Conservation (phyloP, 2,797 vertebrate species). For the Megalops cyprinoides region DNA sequence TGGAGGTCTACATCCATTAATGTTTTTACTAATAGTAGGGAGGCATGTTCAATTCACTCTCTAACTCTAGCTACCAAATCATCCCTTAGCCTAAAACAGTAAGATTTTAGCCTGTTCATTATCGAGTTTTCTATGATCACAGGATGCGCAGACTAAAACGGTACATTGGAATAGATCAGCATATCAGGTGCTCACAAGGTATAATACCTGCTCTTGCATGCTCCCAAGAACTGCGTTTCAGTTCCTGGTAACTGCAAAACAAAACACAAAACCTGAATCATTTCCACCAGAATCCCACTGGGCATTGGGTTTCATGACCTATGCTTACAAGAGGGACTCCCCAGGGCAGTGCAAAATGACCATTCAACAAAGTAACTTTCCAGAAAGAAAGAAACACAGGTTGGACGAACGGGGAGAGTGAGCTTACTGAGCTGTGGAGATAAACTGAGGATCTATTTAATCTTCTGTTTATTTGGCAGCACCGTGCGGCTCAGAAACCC, state of each 20-base stretch:
- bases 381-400: neutral
- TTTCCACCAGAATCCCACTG: neutral
- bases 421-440: too few relatives aligned
- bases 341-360: neutral
- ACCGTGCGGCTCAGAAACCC: neutral
- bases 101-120: too few relatives aligned
- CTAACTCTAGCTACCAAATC: too few relatives aligned
- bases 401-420: neutral
- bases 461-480: slow-evolving; percentile 1
- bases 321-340: neutral
- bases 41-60: too few relatives aligned
- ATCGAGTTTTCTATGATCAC: too few relatives aligned
- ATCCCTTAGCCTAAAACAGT: too few relatives aligned
- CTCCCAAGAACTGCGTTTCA: neutral
- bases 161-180: too few relatives aligned
- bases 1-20: too few relatives aligned
- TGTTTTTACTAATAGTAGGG: too few relatives aligned
- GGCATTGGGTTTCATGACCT: neutral
- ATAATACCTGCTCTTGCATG: neutral
- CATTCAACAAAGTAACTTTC: neutral
- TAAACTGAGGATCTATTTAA: too few relatives aligned
- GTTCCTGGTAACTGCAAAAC: neutral
- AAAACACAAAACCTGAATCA: too few relatives aligned
- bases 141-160: neutral
- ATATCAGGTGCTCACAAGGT: neutral